Evolutionary conservation across 2,888 invertebrate genomes (phyloP).

Genomic region (Cataglyphis livida): DNA sequence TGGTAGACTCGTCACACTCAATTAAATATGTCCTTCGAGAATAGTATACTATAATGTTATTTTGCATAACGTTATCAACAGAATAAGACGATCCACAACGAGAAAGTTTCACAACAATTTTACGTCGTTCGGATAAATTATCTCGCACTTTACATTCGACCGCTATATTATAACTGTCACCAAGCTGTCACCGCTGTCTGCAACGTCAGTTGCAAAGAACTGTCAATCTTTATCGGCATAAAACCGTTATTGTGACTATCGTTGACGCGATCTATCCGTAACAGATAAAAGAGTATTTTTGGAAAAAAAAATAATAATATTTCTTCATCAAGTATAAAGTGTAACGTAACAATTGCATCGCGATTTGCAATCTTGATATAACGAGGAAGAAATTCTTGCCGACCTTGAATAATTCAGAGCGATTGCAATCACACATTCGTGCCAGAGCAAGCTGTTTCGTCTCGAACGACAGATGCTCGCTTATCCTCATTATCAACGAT

Average conservation of each 20-base stretch:
- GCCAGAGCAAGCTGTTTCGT: background rate
- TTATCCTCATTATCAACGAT: constrained; percentile 39
- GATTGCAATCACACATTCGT: constrained; percentile 31
- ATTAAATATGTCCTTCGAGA: constrained; percentile 16
- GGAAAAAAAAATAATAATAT: background rate
- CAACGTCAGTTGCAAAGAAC: constrained; percentile 1
- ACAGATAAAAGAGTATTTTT: background rate
- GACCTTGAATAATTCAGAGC: constrained; percentile 31
- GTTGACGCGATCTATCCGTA: background rate
- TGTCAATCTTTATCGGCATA: constrained; percentile 26
- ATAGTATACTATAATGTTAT: background rate
- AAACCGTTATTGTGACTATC: constrained; percentile 17
- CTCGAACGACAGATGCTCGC: constrained; percentile 26
- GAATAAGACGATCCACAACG: background rate
- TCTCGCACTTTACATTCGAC: background rate
- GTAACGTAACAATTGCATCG: background rate
- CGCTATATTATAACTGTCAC: constrained; percentile 22
- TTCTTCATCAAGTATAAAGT: background rate
- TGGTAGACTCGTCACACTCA: background rate
- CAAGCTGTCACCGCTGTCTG: constrained; percentile 12
- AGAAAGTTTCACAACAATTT: background rate
- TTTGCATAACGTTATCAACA: background rate
- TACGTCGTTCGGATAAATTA: constrained; percentile 12
- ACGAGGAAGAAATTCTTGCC: constrained; percentile 20
- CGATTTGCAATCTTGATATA: background rate